Percentiles rank a stretch among this genome's conserved stretches.
phyloP scores from a whole-genome alignment of 2,797 vertebrate species.

The Otus scops region DNA sequence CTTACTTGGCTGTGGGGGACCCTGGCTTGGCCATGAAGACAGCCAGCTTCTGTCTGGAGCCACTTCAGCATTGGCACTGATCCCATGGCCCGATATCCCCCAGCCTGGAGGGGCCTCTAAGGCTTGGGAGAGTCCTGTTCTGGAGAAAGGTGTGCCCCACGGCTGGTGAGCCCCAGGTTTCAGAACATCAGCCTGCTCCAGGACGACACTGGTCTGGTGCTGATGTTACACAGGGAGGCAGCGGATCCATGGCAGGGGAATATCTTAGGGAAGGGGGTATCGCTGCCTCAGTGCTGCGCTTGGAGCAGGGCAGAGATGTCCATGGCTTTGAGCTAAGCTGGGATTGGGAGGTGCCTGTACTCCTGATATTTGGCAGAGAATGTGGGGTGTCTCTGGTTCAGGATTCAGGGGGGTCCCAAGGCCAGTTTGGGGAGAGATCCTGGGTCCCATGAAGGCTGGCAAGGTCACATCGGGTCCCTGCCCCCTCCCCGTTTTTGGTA shows the following conservation, averaged over 20 bases:
- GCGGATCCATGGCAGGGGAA: neutral
- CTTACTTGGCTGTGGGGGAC: neutral
- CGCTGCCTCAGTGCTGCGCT: no score
- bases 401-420: neutral
- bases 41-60: neutral
- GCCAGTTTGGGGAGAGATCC: neutral
- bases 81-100: neutral
- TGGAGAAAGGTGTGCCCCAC: neutral
- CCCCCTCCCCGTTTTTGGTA: rapidly evolving
- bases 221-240: neutral
- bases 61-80: no score
- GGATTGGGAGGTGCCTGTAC: neutral
- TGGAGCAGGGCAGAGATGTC: no score
- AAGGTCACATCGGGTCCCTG: rapidly evolving
- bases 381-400: neutral
- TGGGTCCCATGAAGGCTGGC: neutral
- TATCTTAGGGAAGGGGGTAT: neutral
- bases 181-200: neutral
- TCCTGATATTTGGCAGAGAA: neutral
- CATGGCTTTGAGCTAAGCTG: neutral
- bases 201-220: no score
- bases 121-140: neutral
- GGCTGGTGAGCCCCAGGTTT: neutral
- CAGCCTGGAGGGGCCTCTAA: neutral
- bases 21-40: neutral